These are phyloP conservation scores for Amphiura filiformis DNA, from an alignment of 35 echinoderm and acorn worm species.

Conservation along the genomic window DNA sequence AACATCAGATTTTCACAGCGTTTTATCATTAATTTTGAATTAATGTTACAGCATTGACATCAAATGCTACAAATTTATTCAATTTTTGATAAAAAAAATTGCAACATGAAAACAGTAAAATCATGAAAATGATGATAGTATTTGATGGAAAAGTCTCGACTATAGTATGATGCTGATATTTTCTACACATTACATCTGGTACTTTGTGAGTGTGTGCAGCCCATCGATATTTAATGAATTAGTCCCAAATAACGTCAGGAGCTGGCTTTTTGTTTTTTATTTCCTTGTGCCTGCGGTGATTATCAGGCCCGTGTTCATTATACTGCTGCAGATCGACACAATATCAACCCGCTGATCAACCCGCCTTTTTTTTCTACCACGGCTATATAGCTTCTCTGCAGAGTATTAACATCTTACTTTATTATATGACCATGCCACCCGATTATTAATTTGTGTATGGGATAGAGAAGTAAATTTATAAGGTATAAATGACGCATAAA, in stretches of 20 bases:
- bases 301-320: slow-evolving; percentile 5
- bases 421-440: neutral
- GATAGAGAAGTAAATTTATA: neutral
- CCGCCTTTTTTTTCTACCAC: neutral
- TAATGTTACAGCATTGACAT: too few species aligned
- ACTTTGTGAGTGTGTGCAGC: neutral
- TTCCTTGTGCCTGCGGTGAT: neutral
- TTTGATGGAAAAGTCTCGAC: too few species aligned
- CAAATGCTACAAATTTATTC: too few species aligned
- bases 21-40: too few species aligned
- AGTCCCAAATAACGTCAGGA: slow-evolving; percentile 7
- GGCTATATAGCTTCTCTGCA: neutral
- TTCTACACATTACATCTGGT: slow-evolving; percentile 6
- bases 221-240: slow-evolving; percentile 15
- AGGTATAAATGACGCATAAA: slow-evolving; percentile 4
- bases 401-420: neutral
- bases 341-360: neutral
- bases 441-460: neutral
- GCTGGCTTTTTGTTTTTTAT: slow-evolving; percentile 8
- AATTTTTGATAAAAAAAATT: too few species aligned
- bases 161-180: neutral
- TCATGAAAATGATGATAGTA: too few species aligned
- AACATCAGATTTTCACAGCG: too few species aligned
- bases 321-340: neutral
- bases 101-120: too few species aligned